Base-by-base conservation (phyloP, 1,140 invertebrate species). In the Drosophila tani region DNA sequence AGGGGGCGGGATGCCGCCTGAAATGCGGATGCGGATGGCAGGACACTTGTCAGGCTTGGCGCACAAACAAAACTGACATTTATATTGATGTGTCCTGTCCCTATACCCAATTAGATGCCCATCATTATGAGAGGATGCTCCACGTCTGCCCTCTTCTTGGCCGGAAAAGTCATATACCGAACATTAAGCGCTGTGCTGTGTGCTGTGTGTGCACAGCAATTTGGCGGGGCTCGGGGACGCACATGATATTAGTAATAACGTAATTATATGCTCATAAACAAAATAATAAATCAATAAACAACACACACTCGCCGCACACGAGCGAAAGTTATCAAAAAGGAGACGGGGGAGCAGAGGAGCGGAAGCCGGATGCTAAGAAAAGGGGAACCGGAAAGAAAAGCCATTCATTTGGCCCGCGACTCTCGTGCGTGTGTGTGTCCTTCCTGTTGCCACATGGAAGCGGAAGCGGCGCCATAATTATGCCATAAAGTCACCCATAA, bases 401-500 rank as follows among this genome's bases (percentile, higher is more conserved):
- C 65, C 79, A 85, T 86, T 87, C 59, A 87, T 82, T 87, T 75
- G 58, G 38, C 17, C 62, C 57, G 60, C 47, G 47, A 65, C 64
- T 68, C 14, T 46, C 17, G 7, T 62, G 27, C 12, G 6, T n/a
- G 21, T 27, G 15, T 15, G 5, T 29, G 71, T 40, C 51, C 51
- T 82, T 87, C 82, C 83, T 80, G 83, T 69, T 56, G 64, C 65
- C 65, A 45, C 49, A 77, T 58, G 47, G 57, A 41, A 40, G 35
- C 64, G 83, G 84, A 87, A 83, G 55, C 68, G 68, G 41, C 55
- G 80, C 84, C 77, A 88, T 83, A 87, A 83, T 88, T 87, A 87
- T 87, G 71, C 83, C 84, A 87, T 87, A 87, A 87, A 86, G 29
- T n/a, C 66, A 82, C n/a, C 83, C 76, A 87, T 87, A 87, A 83